Percentiles rank a stretch among this genome's conserved stretches.
These are phyloP conservation scores for Geodia barretti DNA, from an alignment of 37 sponge, comb jelly and placozoan genomes.

Conservation along the genomic window DNA sequence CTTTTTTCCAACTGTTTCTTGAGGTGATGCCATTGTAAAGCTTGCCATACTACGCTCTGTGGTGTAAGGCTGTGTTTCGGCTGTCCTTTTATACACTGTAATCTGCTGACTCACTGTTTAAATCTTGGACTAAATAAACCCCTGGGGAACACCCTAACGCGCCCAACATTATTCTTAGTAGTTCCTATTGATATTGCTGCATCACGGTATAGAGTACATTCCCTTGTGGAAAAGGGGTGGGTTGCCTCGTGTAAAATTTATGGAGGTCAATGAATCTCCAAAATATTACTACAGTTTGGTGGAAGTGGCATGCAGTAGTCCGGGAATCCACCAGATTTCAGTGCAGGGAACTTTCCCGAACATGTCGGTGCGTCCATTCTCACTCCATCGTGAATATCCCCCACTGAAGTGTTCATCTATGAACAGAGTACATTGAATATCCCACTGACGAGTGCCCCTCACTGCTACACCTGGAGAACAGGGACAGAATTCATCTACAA, in stretches of 20 bases:
- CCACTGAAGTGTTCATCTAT: background rate
- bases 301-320: background rate
- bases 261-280: background rate
- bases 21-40: background rate
- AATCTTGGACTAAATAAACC: background rate
- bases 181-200: no score
- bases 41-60: no score
- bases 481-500: background rate
- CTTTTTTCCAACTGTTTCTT: no score
- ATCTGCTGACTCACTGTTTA: background rate
- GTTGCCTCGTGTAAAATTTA: background rate
- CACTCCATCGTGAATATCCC: no score
- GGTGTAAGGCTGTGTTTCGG: background rate
- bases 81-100: background rate
- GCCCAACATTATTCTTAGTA: no score
- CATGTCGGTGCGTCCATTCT: no score
- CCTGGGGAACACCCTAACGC: no score
- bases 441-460: conserved; percentile 8
- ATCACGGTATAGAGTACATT: background rate
- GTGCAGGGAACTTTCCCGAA: background rate
- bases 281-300: background rate
- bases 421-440: conserved; percentile 9
- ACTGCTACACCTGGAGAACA: conserved; percentile 19
- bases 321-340: background rate
- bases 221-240: background rate